Base-by-base conservation (phyloP, 2,797 vertebrate genomes). In the Onychomys torridus region DNA sequence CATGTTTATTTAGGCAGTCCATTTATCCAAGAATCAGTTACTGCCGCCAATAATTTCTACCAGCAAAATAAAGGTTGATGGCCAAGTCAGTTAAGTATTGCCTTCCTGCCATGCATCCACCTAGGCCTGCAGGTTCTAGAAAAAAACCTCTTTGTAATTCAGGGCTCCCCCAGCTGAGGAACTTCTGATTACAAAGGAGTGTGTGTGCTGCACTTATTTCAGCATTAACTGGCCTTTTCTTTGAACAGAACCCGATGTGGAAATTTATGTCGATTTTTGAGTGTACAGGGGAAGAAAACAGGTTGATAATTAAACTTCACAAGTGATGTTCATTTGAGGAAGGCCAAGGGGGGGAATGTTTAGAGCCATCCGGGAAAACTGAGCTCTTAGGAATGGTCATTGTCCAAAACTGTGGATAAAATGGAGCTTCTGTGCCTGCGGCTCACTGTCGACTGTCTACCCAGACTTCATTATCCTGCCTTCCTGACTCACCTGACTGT, bases 181-280 rank as follows among this genome's bases (percentile, higher is more conserved):
- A 81, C 69, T 55, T 73, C 29, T 4, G 21, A 71, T 95, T 84
- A 85, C 69, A 86, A 95, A 88, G 57, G 81, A 49, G 40, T 61
- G 55, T 37, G 76, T 87, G 78, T n/a, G 52, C n/a, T 83, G n/a
- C 52, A 55, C 17, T 95, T 32, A 65, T 71, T 88, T 92, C 63
- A 87, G 88, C 34, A 71, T 91, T 94, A 73, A 75, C 43, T 6
- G 10, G 27, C 46, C 65, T 97, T 96, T 95, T 71, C 59, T 93
- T 96, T 84, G 73, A 94, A 85, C 25, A 17, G 67, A 96, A 90
- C 86, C 86, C 61, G 77, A 93, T 82, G 73, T 77, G 89, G 90
- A 85, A 93, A 94, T 93, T 78, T 82, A 88, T 87, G 57, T 84
- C 90, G 57, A 78, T 97, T 94, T 76, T 84, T 93, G 94, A 65